Conservation (phyloP, 2,888 invertebrate species). For the Zhengitettix transpicula region DNA sequence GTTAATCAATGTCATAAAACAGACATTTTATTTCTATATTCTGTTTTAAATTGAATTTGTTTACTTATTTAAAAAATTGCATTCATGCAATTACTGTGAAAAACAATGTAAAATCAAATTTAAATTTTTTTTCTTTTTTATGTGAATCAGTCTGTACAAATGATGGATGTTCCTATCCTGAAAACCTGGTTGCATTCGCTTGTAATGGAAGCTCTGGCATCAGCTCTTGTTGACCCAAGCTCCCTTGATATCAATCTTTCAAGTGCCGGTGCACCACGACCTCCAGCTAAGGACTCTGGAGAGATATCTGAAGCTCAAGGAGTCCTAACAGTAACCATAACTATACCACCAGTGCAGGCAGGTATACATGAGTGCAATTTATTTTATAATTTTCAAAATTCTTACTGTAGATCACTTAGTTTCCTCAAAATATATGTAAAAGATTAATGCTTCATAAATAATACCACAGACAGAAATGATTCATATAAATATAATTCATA, state of each 20-base stretch:
- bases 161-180: slow-evolving; percentile 35
- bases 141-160: slow-evolving; percentile 23
- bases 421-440: no score
- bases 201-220: slow-evolving; percentile 30
- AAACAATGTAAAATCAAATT: neutral
- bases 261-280: slow-evolving; percentile 22
- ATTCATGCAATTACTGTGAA: neutral
- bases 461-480: no score
- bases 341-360: no score
- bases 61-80: neutral
- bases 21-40: no score
- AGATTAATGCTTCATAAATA: no score
- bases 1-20: no score
- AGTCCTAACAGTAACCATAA: slow-evolving; percentile 28
- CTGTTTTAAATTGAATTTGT: neutral
- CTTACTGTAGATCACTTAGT: no score
- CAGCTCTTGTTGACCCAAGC: slow-evolving; percentile 29
- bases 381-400: no score
- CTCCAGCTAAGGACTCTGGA: slow-evolving; percentile 18
- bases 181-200: slow-evolving; percentile 35
- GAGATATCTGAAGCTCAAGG: slow-evolving; percentile 24
- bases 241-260: slow-evolving; percentile 23
- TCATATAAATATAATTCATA: no score
- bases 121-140: neutral
- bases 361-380: no score